Evolutionary conservation across 1,140 invertebrate genomes (phyloP).

Genomic region (Uloborus diversus): DNA sequence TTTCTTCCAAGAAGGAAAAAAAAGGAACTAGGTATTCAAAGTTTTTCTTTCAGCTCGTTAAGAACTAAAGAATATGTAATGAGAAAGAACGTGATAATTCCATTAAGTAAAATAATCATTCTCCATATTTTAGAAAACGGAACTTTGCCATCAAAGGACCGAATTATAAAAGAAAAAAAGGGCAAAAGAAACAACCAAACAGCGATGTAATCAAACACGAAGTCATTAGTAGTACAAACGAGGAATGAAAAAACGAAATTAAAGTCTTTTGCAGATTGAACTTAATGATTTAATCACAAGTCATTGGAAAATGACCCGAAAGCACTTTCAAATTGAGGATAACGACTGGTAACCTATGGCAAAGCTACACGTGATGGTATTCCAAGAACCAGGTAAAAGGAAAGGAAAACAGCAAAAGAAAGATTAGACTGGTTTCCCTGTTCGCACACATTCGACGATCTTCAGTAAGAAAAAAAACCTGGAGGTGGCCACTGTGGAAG

Average conservation of each 20-base stretch:
- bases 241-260: background rate
- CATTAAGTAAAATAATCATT: background rate
- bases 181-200: background rate
- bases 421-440: background rate
- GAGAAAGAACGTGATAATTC: conserved; percentile 9
- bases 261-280: conserved; percentile 1
- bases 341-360: conserved; percentile 37
- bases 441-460: conserved; percentile 12
- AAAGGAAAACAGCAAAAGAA: background rate
- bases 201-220: background rate
- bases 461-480: background rate
- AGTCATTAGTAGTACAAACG: background rate
- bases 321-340: conserved; percentile 2
- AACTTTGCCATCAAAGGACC: conserved; percentile 4
- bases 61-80: background rate
- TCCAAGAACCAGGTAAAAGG: background rate
- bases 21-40: background rate
- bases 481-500: background rate
- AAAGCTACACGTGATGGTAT: conserved; percentile 16
- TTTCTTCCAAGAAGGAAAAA: too few species aligned
- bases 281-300: conserved; percentile 34
- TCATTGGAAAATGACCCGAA: background rate
- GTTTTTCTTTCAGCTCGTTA: background rate
- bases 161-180: background rate
- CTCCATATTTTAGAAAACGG: background rate